Evolutionary conservation across 2,113 vertebrate genomes (phyloP), one percentile per base, ranked within the genome.

Genomic region (Chauna torquata): DNA sequence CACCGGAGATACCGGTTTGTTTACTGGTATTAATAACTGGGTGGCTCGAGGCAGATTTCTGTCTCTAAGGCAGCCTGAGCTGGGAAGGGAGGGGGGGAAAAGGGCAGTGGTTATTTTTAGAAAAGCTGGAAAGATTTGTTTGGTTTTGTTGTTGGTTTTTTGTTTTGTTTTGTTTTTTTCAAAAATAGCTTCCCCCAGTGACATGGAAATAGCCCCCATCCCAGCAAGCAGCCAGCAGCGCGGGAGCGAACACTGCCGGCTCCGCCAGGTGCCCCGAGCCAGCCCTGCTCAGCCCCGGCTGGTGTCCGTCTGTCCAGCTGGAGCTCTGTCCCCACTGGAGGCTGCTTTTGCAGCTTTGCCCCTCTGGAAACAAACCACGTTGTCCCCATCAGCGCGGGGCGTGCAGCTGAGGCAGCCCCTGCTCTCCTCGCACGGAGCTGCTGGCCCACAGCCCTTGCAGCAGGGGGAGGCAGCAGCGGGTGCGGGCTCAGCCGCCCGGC

Each of bases 31-130:
- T 80, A 80, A 40, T 86, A 61, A 86, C 89, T 22, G 76, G 24
- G 8, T 34, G 80, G 92, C 92, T 96, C 32, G 9, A 19, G 92
- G 95, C 75, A 3, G 38, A 45, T 16, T 93, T 42, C 92, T 58
- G 89, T 92, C 94, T 83, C 96, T 91, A 50, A 70, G 81, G 90
- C 92, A 95, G 95, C 76, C 79, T 15, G 62, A 64, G 94, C 77
- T 32, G 66, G 76, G 75, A 66, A 71, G 61, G n/a, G 68, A 47
- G 61, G 15, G 36, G 71, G 50, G 3, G 28, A 34, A 92, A 92
- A 87, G 68, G 80, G 83, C 72, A 92, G 13, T 0, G 25, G 32
- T 14, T 96, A 78, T 96, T 96, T 94, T 94, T 96, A 87, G 94
- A 65, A 75, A 64, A 91, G 83, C 89, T 42, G 45, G 72, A 36